Percentiles rank a stretch among this genome's conserved stretches.
Conservation (phyloP, 2,888 invertebrate genomes). For the Resseliella maxima region DNA sequence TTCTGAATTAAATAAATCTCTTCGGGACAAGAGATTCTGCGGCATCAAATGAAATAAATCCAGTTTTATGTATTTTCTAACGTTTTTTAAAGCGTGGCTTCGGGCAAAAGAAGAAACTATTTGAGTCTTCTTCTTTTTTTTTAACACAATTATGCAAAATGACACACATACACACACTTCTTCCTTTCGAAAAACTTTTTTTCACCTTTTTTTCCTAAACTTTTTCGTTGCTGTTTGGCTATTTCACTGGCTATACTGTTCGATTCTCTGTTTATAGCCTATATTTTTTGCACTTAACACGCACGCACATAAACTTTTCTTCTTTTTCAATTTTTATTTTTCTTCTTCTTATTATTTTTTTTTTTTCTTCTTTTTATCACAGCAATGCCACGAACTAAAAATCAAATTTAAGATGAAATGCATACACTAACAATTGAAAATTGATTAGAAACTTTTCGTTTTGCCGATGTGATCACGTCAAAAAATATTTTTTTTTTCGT, state of each 20-base stretch:
- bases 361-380: neutral
- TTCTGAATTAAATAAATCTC: neutral
- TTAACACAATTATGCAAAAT: neutral
- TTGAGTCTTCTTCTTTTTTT: too few species aligned
- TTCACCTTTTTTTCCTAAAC: neutral
- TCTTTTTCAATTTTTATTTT: neutral
- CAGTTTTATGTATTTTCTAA: neutral
- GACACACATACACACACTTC: neutral
- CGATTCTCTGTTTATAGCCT: neutral
- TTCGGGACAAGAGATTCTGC: neutral
- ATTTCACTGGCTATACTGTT: neutral
- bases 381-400: neutral
- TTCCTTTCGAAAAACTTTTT: neutral
- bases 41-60: neutral
- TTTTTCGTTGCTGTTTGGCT: neutral
- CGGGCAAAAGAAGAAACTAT: neutral
- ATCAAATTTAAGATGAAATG: neutral
- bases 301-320: constrained; percentile 40
- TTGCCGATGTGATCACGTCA: neutral
- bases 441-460: neutral
- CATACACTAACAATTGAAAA: neutral
- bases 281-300: constrained; percentile 49
- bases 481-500: neutral
- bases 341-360: neutral
- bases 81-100: neutral